A percentile compares a stretch with the other conserved stretches of the same genome.
phyloP scores from a whole-genome alignment of 2,888 invertebrate species.

The Hirtodrosophila histrioides region DNA sequence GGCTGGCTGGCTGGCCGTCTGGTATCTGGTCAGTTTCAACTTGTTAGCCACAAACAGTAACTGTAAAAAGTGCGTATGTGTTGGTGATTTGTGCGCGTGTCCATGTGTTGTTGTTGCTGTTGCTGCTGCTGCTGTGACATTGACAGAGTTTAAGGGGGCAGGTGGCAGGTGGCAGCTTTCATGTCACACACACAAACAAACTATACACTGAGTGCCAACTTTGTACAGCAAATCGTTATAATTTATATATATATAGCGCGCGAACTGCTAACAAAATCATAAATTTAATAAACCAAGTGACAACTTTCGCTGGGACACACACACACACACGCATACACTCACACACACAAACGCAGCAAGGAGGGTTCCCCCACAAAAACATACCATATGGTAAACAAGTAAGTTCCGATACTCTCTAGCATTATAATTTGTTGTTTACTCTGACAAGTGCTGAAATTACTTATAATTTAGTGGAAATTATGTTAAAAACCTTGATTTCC shows the following conservation, averaged over 20 bases:
- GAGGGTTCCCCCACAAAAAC: not conserved
- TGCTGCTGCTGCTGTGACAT: constrained; percentile 51
- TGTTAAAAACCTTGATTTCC: no score
- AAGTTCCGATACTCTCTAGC: constrained; percentile 22
- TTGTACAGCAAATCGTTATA: constrained; percentile 45
- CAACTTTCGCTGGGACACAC: constrained; percentile 37
- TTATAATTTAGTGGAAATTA: no score
- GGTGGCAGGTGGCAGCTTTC: constrained; percentile 6
- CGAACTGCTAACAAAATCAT: constrained; percentile 33
- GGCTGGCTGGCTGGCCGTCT: constrained; percentile 6
- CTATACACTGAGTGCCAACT: constrained; percentile 40
- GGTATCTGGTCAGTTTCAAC: constrained; percentile 54
- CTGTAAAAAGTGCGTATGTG: constrained; percentile 70
- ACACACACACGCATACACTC: constrained; percentile 6
- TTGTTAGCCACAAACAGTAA: constrained; percentile 73
- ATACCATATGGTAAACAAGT: constrained; percentile 36
- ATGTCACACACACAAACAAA: constrained; percentile 40
- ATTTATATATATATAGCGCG: constrained; percentile 49
- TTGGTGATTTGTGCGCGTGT: constrained; percentile 70
- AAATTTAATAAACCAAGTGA: constrained; percentile 44
- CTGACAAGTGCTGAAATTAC: no score
- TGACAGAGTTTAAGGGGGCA: constrained; percentile 42
- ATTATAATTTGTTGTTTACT: no score
- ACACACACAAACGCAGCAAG: not conserved
- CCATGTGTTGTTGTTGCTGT: constrained; percentile 35